These are phyloP conservation scores for Aphodius granarius DNA, from an alignment of 2,888 invertebrate genomes.

Conservation along the genomic window DNA sequence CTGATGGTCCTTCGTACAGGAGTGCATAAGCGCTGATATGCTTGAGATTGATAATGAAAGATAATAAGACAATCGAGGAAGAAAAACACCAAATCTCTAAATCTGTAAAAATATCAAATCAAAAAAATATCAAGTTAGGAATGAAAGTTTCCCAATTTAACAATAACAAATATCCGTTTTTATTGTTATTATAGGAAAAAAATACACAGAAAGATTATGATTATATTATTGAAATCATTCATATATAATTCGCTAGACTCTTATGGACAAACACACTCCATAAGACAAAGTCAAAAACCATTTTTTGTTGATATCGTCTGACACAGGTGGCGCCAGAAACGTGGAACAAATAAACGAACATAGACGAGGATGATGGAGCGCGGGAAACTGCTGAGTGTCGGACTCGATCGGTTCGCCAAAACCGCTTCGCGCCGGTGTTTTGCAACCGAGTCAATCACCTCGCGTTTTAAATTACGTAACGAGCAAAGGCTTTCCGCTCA, in stretches of 20 bases:
- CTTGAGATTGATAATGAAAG: background rate
- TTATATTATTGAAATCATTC: too few relatives aligned
- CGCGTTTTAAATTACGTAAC: conserved; percentile 30
- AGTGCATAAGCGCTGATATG: background rate
- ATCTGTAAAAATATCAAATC: too few relatives aligned
- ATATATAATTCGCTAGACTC: too few relatives aligned
- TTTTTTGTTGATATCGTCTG: background rate
- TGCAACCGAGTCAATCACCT: conserved; percentile 35
- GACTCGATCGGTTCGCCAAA: background rate
- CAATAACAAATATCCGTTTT: too few relatives aligned
- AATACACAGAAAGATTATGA: too few relatives aligned
- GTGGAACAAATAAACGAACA: background rate
- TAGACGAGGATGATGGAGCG: background rate
- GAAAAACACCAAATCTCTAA: too few relatives aligned
- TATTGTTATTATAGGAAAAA: too few relatives aligned
- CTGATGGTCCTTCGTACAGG: background rate
- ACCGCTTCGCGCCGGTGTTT: conserved; percentile 7
- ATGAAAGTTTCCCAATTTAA: too few relatives aligned
- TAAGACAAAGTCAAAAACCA: too few relatives aligned
- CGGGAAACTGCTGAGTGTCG: background rate
- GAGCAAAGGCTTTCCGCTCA: conserved; percentile 26
- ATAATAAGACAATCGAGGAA: too few relatives aligned
- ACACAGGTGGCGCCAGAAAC: background rate
- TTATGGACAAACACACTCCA: too few relatives aligned
- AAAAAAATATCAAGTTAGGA: too few relatives aligned